These are phyloP conservation scores for Ormia ochracea DNA, from an alignment of 2,888 invertebrate species.

Conservation along the genomic window DNA sequence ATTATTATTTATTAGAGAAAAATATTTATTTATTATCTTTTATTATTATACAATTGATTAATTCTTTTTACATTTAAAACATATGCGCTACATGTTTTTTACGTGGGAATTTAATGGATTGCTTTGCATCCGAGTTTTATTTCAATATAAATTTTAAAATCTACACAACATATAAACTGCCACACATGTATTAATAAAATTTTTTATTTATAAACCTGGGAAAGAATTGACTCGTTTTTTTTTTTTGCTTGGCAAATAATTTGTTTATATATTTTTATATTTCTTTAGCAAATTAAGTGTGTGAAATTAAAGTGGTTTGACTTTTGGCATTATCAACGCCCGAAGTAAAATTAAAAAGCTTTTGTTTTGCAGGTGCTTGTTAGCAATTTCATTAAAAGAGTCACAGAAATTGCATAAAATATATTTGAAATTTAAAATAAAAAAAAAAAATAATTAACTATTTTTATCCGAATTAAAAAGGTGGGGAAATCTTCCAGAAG, in stretches of 20 bases:
- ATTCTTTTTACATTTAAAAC: slow-evolving; percentile 16
- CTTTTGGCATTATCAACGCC: slow-evolving; percentile 43
- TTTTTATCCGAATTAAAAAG: too few relatives aligned
- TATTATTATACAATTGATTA: too few relatives aligned
- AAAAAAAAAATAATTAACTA: too few relatives aligned
- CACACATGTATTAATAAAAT: slow-evolving; percentile 19
- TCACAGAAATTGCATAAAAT: neutral
- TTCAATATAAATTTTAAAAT: slow-evolving; percentile 14
- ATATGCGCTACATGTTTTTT: slow-evolving; percentile 9
- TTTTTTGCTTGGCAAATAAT: slow-evolving; percentile 30
- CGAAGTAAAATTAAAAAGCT: neutral
- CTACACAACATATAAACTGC: neutral
- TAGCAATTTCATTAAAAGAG: neutral
- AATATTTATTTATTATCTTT: neutral
- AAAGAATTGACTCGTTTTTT: slow-evolving; percentile 17
- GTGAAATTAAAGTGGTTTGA: slow-evolving; percentile 55
- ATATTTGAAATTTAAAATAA: too few relatives aligned
- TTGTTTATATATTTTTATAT: slow-evolving; percentile 2
- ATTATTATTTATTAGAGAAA: too few relatives aligned
- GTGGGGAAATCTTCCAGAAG: too few relatives aligned
- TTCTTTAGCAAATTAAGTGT: slow-evolving; percentile 28
- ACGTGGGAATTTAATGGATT: slow-evolving; percentile 35
- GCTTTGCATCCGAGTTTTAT: slow-evolving; percentile 1
- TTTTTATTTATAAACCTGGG: neutral
- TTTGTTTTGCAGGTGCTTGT: slow-evolving; percentile 4